Evolutionary conservation across 2,797 vertebrate genomes (phyloP).

Genomic region (Graptemys geographica): DNA sequence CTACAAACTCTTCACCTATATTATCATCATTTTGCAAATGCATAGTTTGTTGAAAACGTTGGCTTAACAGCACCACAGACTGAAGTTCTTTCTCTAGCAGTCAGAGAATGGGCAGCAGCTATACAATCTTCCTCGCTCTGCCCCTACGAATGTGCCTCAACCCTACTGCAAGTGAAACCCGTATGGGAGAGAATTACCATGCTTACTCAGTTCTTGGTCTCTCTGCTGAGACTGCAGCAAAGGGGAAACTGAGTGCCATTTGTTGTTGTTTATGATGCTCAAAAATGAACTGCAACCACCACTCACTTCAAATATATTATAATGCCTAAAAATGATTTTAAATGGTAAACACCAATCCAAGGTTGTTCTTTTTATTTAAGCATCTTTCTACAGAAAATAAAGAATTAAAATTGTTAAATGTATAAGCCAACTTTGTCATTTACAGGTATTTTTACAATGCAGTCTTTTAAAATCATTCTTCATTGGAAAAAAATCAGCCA

Average conservation of each 20-base stretch:
- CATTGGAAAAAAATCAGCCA: neutral
- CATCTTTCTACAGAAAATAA: constrained; percentile 10
- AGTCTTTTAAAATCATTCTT: constrained; percentile 23
- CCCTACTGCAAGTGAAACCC: neutral
- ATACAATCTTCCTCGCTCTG: neutral
- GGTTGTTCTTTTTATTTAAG: neutral
- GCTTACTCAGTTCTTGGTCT: neutral
- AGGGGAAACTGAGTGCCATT: neutral
- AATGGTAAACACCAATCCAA: neutral
- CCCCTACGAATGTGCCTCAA: neutral
- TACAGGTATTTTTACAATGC: constrained; percentile 38
- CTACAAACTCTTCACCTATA: neutral
- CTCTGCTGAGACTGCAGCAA: neutral
- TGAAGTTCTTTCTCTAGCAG: neutral
- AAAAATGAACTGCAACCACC: neutral
- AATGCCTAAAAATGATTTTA: neutral
- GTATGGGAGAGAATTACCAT: neutral
- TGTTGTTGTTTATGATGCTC: neutral
- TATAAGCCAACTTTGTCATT: neutral
- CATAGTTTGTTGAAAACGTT: accelerated
- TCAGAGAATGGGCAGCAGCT: neutral
- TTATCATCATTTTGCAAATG: neutral
- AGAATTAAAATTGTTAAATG: neutral
- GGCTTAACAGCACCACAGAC: accelerated
- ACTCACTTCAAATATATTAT: neutral